phyloP scores from a whole-genome alignment of 2,888 invertebrate genomes.

The Heliothis peltigera region DNA sequence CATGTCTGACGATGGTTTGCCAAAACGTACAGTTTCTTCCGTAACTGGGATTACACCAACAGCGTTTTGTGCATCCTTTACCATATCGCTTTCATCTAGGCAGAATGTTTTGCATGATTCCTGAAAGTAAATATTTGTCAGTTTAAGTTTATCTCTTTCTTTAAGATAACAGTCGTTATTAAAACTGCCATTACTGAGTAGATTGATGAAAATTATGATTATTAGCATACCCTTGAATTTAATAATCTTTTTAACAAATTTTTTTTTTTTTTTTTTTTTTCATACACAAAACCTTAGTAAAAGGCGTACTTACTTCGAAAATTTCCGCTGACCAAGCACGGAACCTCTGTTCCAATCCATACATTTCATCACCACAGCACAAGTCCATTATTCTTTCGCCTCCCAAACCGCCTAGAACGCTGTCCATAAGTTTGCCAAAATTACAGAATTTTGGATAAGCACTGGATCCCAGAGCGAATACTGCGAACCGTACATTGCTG shows the following conservation, averaged over 20 bases:
- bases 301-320: conserved; percentile 91
- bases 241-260: too few species aligned
- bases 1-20: conserved; percentile 83
- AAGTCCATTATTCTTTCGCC: conserved; percentile 95
- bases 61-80: conserved; percentile 94
- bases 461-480: conserved; percentile 98
- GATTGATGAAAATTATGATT: too few species aligned
- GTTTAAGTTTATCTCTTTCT: neutral
- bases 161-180: too few species aligned
- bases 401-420: conserved; percentile 95
- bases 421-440: conserved; percentile 97
- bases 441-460: conserved; percentile 99
- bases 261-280: too few species aligned
- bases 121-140: conserved; percentile 77
- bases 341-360: conserved; percentile 98
- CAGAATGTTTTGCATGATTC: conserved; percentile 98
- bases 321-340: conserved; percentile 96
- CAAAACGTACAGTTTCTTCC: conserved; percentile 93
- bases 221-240: too few species aligned
- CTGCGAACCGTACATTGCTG: conserved; percentile 97
- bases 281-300: too few species aligned
- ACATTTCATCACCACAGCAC: conserved; percentile 97
- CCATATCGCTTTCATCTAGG: conserved; percentile 95
- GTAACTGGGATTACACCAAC: conserved; percentile 93
- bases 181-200: too few species aligned